Evolutionary conservation across 2,888 invertebrate species (phyloP).

Genomic region (Coremacera marginata): DNA sequence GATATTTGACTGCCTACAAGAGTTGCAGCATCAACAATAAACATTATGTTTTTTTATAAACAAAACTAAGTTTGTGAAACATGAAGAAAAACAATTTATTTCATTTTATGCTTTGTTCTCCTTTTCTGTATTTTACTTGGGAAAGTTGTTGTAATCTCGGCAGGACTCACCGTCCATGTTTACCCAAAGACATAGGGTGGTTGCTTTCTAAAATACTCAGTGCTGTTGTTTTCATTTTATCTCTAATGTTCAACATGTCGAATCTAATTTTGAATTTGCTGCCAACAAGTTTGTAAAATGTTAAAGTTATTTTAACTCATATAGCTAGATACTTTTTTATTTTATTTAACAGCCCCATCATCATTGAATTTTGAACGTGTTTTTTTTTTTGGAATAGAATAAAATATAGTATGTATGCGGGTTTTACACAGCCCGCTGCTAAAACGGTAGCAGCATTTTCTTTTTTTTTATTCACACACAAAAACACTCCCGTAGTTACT

Average conservation of each 20-base stretch:
- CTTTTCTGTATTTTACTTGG: neutral
- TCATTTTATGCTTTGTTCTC: constrained; percentile 31
- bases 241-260: constrained; percentile 50
- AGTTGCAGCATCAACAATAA: too few species aligned
- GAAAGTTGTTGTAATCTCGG: too few species aligned
- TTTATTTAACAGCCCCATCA: constrained; percentile 15
- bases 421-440: too few species aligned
- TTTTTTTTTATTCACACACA: too few species aligned
- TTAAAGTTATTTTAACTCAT: constrained; percentile 46
- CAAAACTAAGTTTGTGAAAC: constrained; percentile 42
- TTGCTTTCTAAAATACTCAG: neutral
- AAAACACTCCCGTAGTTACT: too few species aligned
- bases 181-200: neutral
- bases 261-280: constrained; percentile 46
- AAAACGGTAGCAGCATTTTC: too few species aligned
- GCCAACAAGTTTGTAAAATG: constrained; percentile 18
- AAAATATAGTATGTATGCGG: too few species aligned
- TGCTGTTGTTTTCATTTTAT: constrained; percentile 38
- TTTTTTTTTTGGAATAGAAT: neutral
- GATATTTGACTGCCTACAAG: neutral
- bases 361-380: neutral
- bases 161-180: too few species aligned
- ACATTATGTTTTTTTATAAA: too few species aligned
- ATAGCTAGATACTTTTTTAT: neutral
- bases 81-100: constrained; percentile 53